Evolutionary conservation across 2,888 invertebrate species (phyloP).

Genomic region (Caenorhabditis zanzibari): DNA sequence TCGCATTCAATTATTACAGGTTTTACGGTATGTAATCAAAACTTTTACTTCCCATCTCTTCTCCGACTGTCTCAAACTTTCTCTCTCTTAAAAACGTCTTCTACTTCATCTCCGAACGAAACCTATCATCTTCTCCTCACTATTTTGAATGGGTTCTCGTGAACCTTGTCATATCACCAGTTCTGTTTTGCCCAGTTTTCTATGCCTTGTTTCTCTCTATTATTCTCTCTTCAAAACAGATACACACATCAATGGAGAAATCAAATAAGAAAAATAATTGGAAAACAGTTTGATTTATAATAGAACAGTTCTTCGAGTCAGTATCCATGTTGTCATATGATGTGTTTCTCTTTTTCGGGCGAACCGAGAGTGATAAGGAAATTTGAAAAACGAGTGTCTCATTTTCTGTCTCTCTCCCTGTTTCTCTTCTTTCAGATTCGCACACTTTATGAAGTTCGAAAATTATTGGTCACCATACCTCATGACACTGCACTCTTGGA

Average conservation of each 20-base stretch:
- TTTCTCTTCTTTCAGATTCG: not conserved
- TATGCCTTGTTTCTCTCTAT: not conserved
- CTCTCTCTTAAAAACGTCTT: not conserved
- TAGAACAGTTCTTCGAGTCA: conserved; percentile 32
- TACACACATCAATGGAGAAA: not conserved
- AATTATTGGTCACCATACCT: conserved; percentile 19
- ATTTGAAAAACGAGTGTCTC: not conserved
- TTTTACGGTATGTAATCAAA: conserved; percentile 17
- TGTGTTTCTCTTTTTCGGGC: conserved; percentile 3
- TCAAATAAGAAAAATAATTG: not conserved
- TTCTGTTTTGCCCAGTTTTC: conserved; percentile 13
- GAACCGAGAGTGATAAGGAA: conserved; percentile 23
- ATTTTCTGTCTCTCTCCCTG: not conserved
- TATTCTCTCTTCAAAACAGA: not conserved
- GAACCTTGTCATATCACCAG: conserved; percentile 6
- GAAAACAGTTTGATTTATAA: conserved; percentile 28
- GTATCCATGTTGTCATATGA: conserved; percentile 24
- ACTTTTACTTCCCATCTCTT: conserved; percentile 5
- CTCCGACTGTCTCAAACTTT: not conserved
- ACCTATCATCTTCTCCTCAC: conserved; percentile 9
- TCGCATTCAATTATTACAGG: conserved; percentile 15
- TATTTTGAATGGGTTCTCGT: not conserved
- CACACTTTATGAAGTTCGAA: not conserved
- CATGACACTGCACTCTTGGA: conserved; percentile 33
- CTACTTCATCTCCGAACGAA: conserved; percentile 12